Evolutionary conservation across 1,140 invertebrate species (phyloP).

Genomic region (Drosophila ironensis): DNA sequence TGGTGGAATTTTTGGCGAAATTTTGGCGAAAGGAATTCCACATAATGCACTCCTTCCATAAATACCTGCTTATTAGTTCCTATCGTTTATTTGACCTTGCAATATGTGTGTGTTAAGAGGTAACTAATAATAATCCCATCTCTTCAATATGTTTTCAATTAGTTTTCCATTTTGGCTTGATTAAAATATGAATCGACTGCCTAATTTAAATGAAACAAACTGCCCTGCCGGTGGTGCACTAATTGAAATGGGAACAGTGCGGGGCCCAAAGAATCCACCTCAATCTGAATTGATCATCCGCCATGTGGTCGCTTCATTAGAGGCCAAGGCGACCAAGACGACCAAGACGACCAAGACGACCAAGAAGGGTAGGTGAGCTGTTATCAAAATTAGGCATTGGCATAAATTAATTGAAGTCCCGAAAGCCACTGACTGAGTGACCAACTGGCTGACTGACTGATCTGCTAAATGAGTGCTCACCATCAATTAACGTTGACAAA

Average conservation of each 20-base stretch:
- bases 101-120: no score
- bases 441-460: slow-evolving; percentile 10
- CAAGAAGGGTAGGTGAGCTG: slow-evolving; percentile 9
- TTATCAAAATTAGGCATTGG: slow-evolving; percentile 65
- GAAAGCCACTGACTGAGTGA: slow-evolving; percentile 18
- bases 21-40: no score
- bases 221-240: not conserved
- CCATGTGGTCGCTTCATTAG: slow-evolving; percentile 61
- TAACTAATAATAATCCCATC: no score
- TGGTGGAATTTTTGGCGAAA: no score
- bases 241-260: slow-evolving; percentile 10
- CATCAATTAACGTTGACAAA: slow-evolving; percentile 75
- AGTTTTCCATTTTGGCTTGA: no score
- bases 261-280: not conserved
- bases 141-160: no score
- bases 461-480: slow-evolving; percentile 61
- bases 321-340: no score
- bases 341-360: no score
- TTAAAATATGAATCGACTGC: no score
- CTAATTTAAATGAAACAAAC: not conserved
- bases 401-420: slow-evolving; percentile 64
- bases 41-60: no score
- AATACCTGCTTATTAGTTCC: no score
- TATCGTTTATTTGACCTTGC: no score
- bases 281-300: slow-evolving; percentile 40